phyloP scores from a whole-genome alignment of 2,888 invertebrate genomes.

The Orgyia antiqua region DNA sequence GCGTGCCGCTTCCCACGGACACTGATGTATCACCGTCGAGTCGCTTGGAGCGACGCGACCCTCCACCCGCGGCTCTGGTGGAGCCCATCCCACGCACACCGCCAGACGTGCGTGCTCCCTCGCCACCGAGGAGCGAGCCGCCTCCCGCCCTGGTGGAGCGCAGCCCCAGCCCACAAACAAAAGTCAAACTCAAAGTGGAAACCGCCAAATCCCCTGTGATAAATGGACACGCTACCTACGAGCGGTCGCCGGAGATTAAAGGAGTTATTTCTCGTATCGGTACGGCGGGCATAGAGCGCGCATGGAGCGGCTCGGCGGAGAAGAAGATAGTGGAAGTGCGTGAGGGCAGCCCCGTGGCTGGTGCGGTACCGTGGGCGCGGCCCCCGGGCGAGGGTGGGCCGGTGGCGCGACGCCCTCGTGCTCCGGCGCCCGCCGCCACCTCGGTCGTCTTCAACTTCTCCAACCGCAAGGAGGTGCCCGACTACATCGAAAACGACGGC shows the following conservation, averaged over 20 bases:
- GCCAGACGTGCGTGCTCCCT: constrained; percentile 34
- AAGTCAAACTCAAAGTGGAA: constrained; percentile 8
- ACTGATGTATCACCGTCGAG: constrained; percentile 48
- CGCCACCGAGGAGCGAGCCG: constrained; percentile 24
- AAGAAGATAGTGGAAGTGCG: constrained; percentile 15
- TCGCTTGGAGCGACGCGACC: constrained; percentile 62
- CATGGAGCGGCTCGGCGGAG: constrained; percentile 49
- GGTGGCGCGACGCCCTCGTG: constrained; percentile 27
- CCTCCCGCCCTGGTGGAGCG: constrained; percentile 24
- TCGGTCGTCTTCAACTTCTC: constrained; percentile 94
- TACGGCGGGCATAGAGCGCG: constrained; percentile 53
- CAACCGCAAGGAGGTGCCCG: constrained; percentile 89
- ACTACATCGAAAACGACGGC: constrained; percentile 95
- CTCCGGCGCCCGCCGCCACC: constrained; percentile 71
- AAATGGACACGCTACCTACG: constrained; percentile 35
- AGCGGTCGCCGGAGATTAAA: constrained; percentile 18
- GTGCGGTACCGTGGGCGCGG: constrained; percentile 27
- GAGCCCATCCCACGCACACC: constrained; percentile 52
- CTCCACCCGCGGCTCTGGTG: constrained; percentile 58
- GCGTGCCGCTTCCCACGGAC: constrained; percentile 45
- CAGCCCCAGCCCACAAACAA: constrained; percentile 20
- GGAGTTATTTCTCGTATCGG: constrained; percentile 37
- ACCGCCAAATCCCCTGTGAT: constrained; percentile 18
- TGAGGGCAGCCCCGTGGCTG: constrained; percentile 13
- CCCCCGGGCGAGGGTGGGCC: constrained; percentile 15